Percentiles rank a stretch among this genome's conserved stretches.
These are phyloP conservation scores for Caloenas nicobarica DNA, from an alignment of 2,113 vertebrate genomes.

Conservation along the genomic window DNA sequence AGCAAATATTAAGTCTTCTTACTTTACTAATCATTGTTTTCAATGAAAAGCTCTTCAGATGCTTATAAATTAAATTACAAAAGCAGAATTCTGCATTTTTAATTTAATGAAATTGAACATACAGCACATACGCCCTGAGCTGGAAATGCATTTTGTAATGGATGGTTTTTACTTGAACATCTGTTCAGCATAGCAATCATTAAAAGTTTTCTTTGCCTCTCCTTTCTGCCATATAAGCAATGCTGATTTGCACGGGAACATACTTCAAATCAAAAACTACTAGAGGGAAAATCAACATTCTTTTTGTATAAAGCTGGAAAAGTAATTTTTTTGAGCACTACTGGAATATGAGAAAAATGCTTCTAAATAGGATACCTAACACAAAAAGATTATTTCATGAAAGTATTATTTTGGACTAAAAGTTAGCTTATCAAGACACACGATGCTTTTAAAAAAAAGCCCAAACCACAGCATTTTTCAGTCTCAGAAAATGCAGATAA, in stretches of 20 bases:
- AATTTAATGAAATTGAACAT: not conserved
- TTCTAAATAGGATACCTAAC: not conserved
- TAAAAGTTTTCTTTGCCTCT: not conserved
- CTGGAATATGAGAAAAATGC: not conserved
- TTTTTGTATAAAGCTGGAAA: not conserved
- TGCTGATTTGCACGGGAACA: not conserved
- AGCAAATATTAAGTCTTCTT: not conserved
- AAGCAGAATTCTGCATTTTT: not conserved
- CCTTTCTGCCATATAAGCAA: not conserved
- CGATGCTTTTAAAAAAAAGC: not conserved
- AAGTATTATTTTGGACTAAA: not conserved
- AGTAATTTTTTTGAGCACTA: not conserved
- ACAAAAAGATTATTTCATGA: not conserved
- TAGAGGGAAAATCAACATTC: not conserved
- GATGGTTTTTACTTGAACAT: not conserved
- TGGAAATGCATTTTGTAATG: conserved; percentile 4
- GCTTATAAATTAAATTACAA: not conserved
- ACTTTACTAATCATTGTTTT: not conserved
- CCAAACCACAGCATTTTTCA: not conserved
- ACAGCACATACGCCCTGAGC: not conserved
- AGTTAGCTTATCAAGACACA: not conserved
- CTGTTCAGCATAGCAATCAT: not conserved
- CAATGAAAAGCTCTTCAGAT: not conserved
- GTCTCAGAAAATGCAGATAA: not conserved
- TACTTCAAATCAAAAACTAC: not conserved